Conservation (phyloP, 2,113 vertebrate genomes). For the Onychorhynchus coronatus region DNA sequence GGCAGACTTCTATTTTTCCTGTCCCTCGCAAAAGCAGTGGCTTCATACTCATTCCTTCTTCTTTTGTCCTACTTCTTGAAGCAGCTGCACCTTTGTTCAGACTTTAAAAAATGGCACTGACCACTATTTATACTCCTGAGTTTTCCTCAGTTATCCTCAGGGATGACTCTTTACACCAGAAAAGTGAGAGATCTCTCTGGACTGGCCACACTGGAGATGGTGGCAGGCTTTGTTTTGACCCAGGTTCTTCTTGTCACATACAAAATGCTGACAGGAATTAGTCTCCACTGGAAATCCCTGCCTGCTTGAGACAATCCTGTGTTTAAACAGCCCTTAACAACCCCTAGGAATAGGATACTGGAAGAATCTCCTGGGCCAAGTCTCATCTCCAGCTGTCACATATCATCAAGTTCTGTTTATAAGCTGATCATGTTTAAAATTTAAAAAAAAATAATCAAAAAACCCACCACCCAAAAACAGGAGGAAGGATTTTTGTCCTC, state of each 20-base stretch:
- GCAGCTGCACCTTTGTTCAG: neutral
- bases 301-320: neutral
- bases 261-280: neutral
- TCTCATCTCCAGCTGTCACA: neutral
- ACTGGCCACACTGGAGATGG: neutral
- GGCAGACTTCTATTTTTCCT: neutral
- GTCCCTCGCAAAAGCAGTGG: neutral
- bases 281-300: neutral
- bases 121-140: neutral
- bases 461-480: too few species aligned
- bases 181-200: neutral
- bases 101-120: neutral
- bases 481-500: neutral
- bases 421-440: neutral
- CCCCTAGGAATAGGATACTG: neutral
- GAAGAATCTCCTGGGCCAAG: neutral
- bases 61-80: slow-evolving; percentile 12
- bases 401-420: neutral
- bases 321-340: neutral
- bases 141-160: neutral
- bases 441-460: too few species aligned
- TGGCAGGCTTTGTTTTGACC: neutral
- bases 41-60: neutral
- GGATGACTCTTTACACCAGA: neutral
- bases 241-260: neutral